Evolutionary conservation across 2,888 invertebrate species (phyloP).

Genomic region (Nebria salina): DNA sequence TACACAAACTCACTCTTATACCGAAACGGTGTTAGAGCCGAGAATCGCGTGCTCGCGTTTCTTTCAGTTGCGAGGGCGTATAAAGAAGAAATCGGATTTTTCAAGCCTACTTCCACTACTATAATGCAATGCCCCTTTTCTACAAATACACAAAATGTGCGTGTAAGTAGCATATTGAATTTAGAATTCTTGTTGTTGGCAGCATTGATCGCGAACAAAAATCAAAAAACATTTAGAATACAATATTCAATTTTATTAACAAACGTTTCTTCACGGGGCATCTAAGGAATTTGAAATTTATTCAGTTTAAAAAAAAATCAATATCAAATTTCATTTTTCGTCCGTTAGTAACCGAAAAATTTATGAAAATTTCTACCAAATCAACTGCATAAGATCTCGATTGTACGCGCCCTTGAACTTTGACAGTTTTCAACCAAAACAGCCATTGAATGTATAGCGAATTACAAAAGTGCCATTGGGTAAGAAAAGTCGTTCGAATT

Average conservation of each 20-base stretch:
- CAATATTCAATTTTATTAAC: too few relatives aligned
- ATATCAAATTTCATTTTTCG: neutral
- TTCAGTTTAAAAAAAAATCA: neutral
- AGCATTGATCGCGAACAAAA: conserved; percentile 10
- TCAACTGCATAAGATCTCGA: neutral
- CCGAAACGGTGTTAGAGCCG: conserved; percentile 44
- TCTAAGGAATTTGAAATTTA: neutral
- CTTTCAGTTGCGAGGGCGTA: conserved; percentile 58
- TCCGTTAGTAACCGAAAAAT: neutral
- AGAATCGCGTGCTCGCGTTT: conserved; percentile 50
- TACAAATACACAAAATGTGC: conserved; percentile 57
- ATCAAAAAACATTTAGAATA: too few relatives aligned
- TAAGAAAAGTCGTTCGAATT: conserved; percentile 7
- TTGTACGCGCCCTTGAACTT: neutral
- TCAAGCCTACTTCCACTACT: conserved; percentile 63
- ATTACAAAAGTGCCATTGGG: conserved; percentile 18
- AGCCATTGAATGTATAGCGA: neutral
- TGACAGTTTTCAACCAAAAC: conserved; percentile 1
- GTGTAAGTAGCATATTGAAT: conserved; percentile 47
- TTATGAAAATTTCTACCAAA: neutral
- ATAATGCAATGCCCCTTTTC: conserved; percentile 57
- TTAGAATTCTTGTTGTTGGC: conserved; percentile 45
- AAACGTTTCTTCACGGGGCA: too few relatives aligned
- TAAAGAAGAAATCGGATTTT: conserved; percentile 63
- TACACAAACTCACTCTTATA: conserved; percentile 48